Evolutionary conservation across 2,888 invertebrate species (phyloP), one percentile per base, ranked within the genome.

Genomic region (Catocala fraxini): DNA sequence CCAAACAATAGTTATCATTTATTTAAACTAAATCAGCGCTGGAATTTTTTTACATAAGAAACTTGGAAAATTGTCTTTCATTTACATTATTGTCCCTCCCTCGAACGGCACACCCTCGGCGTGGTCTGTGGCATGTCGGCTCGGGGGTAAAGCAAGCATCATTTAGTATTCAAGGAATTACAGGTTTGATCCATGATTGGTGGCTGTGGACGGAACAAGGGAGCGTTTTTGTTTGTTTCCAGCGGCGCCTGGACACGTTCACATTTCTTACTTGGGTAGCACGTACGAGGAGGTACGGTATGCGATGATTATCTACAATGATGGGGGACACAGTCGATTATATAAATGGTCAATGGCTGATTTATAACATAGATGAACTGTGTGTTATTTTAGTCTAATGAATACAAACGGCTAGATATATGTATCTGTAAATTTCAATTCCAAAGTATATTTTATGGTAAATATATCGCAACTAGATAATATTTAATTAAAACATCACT

Each of bases 151-250:
- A 49, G 51, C 49, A 34, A 67, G 51, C 56, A 46, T 59, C 59
- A 53, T 64, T 67, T 46, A 74, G 74, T 73, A 70, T 71, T 71
- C 71, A 65, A 67, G 46, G 56, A 65, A 73, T 66, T 59, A 68
- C 43, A 65, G 34, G 61, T 67, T 67, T 63, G 35, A 59, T 56
- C 13, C 60, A 46, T 63, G 61, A 65, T 63, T 70, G 52, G 58
- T 48, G 56, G 42, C 33, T 46, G 49, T 43, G 42, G 15, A 34
- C 13, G 25, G 34, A 35, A 11, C n/a, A 34, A 34, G n/a, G 13
- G 15, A 25, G 10, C 6, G 13, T 53, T 57, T 56, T 45, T 49
- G 56, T 9, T 6, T 41, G 58, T 48, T 51, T 0, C 42, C 15
- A 35, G 41, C 10, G 25, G 43, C 9, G 25, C 3, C 25, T 25